Base-by-base conservation (phyloP, 2,113 vertebrate species). In the Platycercus adscitus region DNA sequence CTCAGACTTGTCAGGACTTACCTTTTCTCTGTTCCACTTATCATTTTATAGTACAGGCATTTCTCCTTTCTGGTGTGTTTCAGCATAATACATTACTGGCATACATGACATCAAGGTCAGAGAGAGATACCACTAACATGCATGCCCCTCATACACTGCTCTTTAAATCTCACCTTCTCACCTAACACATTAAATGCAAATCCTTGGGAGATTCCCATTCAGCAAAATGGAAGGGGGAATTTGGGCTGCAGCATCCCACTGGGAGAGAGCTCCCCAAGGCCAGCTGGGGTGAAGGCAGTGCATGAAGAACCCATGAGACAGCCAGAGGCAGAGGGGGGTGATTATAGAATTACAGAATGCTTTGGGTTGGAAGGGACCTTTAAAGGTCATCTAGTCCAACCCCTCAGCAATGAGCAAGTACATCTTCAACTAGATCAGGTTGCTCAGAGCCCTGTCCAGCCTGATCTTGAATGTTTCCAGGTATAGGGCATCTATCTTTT, bases 311-410 rank as follows among this genome's bases (percentile, higher is more conserved):
- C 19, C 71, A 46, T 8, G 29, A 53, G 33, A 68, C 33, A 71
- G 31, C 13, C 50, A 46, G 44, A 55, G 12, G 33, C 69, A 63
- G 53, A 61, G 9, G 28, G 19, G 20, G 47, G 24, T 9, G 20
- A 31, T n/a, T 47, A 49, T 0, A 20, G 37, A 17, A 18, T 24
- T n/a, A 39, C 0, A 18, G 24, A 31, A 33, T 6, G 2, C 3
- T 44, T 53, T 3, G 7, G 1, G 16, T 10, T 18, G 64, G 69
- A 66, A 77, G 2, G 11, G 10, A 52, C 7, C 13, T 69, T 31
- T 29, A 23, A 50, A 78, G 18, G 24, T 6, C 68, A 24, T 2
- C 24, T 3, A 29, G 39, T 23, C 29, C 71, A 50, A 13, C 1
- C 2, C 17, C 17, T 5, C 31, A 60, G 37, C 66, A 8, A 4